Conservation (phyloP, 2,113 vertebrate species). For the Elanus axillaris region DNA sequence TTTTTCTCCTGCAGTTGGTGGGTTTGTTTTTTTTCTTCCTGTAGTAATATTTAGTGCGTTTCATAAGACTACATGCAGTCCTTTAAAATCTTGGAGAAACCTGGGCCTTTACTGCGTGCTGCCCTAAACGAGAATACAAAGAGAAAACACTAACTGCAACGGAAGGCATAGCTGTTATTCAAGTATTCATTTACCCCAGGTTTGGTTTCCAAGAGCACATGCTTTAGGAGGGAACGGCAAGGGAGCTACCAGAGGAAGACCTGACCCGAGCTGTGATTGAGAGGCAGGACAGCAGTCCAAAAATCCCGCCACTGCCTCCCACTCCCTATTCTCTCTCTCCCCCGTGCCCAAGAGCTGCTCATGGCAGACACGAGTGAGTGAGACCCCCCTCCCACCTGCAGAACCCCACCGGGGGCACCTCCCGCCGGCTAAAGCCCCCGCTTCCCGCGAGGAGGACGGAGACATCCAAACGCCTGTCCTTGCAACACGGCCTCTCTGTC, state of each 20-base stretch:
- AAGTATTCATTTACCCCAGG: neutral
- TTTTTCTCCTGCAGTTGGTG: conserved; percentile 66
- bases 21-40: conserved; percentile 32
- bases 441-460: neutral
- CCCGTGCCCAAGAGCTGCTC: neutral
- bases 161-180: neutral
- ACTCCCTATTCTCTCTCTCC: neutral
- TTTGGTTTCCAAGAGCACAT: neutral
- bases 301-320: accelerated
- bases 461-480: neutral
- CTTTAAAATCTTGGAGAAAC: conserved; percentile 50
- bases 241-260: neutral
- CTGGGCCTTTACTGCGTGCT: neutral
- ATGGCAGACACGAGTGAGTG: accelerated
- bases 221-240: neutral
- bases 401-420: neutral
- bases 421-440: neutral
- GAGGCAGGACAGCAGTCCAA: neutral
- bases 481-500: accelerated
- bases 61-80: conserved; percentile 1
- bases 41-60: conserved; percentile 56
- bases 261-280: neutral
- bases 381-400: neutral
- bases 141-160: neutral
- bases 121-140: neutral